Evolutionary conservation across 2,113 vertebrate genomes (phyloP), one percentile per base, ranked within the genome.

Genomic region (Sander vitreus): DNA sequence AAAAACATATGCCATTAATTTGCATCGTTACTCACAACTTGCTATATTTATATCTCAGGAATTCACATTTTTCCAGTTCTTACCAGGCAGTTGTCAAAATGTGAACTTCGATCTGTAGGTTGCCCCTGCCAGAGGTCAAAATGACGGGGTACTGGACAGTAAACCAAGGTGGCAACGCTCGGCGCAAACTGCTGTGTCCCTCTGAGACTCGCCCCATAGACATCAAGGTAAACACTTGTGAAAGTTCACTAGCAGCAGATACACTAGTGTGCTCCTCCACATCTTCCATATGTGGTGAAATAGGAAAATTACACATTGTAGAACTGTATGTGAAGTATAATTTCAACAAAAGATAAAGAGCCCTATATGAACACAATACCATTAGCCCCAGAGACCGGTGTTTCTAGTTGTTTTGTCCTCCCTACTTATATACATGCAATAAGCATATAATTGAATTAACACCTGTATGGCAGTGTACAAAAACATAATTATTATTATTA

Each of bases 91-190:
- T 45, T 58, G 50, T 90, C 51, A 71, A 19, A 54, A 30, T 84
- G 57, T 91, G 48, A 80, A 62, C 69, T 84, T 70, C 23, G 16
- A 60, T 39, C 70, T 78, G 81, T 89, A 99, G 98, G 92, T 94
- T 99, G 54, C 96, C 97, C 1, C 90, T 99, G 74, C 97, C 97
- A 36, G 95, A 96, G 50, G 94, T 94, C 87, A 96, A 90, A 65
- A 97, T 99, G 94, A 86, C 96, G 9, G 97, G 98, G 48, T 96
- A 98, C 88, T 99, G 98, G 98, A 97, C 95, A 43, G 87, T 95
- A 10, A 85, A 93, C 76, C 96, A 96, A 69, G 81, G 83, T 0
- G 94, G 90, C 78, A 96, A 90, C 77, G 90, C 93, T 87, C 92
- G 74, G 18, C 94, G 95, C 53, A 98, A 97, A 85, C 87, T 97